A percentile compares a stretch with the other conserved stretches of the same genome.
phyloP scores from a whole-genome alignment of 2,888 invertebrate species.

The Machimus atricapillus region DNA sequence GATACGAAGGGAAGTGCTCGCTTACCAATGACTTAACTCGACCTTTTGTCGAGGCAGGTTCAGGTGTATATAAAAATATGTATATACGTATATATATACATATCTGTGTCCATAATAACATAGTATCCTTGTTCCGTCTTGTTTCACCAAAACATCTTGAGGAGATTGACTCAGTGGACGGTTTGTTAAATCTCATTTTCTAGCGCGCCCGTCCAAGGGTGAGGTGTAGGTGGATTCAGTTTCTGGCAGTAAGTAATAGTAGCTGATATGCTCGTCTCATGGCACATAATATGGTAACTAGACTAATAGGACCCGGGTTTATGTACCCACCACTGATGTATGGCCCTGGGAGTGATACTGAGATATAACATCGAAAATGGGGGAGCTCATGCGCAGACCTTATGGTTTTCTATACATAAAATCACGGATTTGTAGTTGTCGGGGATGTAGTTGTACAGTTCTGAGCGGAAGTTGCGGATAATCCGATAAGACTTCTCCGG shows the following conservation, averaged over 20 bases:
- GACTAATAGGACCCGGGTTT: not conserved
- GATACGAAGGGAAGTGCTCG: slow-evolving; percentile 11
- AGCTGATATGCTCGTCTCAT: slow-evolving; percentile 35
- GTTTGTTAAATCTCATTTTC: slow-evolving; percentile 26
- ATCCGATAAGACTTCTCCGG: slow-evolving; percentile 32
- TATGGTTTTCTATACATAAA: not conserved
- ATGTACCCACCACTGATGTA: not conserved
- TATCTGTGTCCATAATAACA: slow-evolving; percentile 20
- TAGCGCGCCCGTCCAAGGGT: too few species aligned
- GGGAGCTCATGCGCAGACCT: not conserved
- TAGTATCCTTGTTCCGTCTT: slow-evolving; percentile 19
- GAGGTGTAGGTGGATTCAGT: slow-evolving; percentile 12
- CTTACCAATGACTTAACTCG: slow-evolving; percentile 21
- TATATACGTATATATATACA: not conserved
- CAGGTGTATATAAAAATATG: not conserved
- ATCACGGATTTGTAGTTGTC: not conserved
- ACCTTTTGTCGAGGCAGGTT: not conserved
- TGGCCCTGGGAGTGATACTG: not conserved
- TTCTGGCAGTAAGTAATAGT: slow-evolving; percentile 29
- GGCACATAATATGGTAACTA: slow-evolving; percentile 32
- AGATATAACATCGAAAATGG: not conserved
- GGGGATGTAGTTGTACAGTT: slow-evolving; percentile 26
- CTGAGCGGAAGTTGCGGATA: slow-evolving; percentile 28
- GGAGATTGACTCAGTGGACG: slow-evolving; percentile 15
- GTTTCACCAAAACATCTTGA: slow-evolving; percentile 29